These are phyloP conservation scores for Protophormia terraenovae DNA, from an alignment of 2,888 invertebrate species.

Conservation along the genomic window DNA sequence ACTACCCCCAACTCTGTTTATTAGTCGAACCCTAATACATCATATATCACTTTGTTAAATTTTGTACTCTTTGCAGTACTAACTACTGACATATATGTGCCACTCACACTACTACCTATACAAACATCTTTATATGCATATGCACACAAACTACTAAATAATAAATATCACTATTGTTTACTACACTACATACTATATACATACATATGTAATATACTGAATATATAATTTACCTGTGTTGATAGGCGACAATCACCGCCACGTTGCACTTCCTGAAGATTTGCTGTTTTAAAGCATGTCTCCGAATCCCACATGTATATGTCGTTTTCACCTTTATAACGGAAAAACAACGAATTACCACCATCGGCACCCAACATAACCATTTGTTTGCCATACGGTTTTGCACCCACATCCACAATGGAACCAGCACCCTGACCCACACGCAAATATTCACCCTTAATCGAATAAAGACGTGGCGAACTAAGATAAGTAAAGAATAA, in stretches of 20 bases:
- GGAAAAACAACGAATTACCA: conserved; percentile 84
- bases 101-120: not conserved
- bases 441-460: conserved; percentile 83
- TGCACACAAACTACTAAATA: not conserved
- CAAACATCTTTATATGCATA: too few relatives aligned
- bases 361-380: conserved; percentile 85
- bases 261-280: conserved; percentile 84
- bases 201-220: not conserved
- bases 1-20: too few relatives aligned
- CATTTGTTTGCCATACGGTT: conserved; percentile 82
- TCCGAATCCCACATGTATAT: conserved; percentile 86
- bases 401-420: conserved; percentile 84
- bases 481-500: conserved; percentile 85
- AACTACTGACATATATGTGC: not conserved
- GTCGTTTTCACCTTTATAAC: conserved; percentile 84
- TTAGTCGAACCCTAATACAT: too few relatives aligned
- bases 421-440: conserved; percentile 83
- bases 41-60: too few relatives aligned
- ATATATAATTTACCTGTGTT: conserved; percentile 84
- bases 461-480: conserved; percentile 83
- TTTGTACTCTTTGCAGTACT: too few relatives aligned
- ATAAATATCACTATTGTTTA: not conserved
- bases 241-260: conserved; percentile 84
- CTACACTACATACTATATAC: not conserved
- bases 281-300: conserved; percentile 83